Conservation (phyloP, 2,113 vertebrate genomes). For the Hirundichthys speculiger region DNA sequence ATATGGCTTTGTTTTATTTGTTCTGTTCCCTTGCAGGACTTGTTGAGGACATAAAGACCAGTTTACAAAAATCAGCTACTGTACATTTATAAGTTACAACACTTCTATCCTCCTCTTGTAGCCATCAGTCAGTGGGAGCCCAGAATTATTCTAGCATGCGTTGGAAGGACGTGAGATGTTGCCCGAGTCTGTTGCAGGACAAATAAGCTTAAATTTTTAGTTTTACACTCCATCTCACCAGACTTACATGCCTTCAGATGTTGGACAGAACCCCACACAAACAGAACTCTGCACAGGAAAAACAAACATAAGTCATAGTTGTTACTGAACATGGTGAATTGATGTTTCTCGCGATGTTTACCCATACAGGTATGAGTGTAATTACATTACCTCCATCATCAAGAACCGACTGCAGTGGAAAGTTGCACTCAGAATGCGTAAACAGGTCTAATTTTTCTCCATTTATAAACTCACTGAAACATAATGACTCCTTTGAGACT, state of each 20-base stretch:
- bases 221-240: background rate
- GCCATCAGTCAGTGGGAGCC: too few species aligned
- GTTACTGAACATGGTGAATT: constrained; percentile 14
- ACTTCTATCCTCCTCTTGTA: too few species aligned
- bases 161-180: background rate
- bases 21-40: too few species aligned
- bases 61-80: too few species aligned
- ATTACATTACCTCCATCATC: constrained; percentile 11
- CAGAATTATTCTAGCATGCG: background rate
- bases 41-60: too few species aligned
- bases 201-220: too few species aligned
- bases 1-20: too few species aligned
- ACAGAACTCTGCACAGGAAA: constrained; percentile 5
- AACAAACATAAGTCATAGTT: constrained; percentile 5
- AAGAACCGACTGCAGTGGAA: constrained; percentile 32
- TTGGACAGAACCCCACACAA: constrained; percentile 7
- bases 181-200: background rate
- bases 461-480: background rate
- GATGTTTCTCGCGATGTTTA: constrained; percentile 28
- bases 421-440: constrained; percentile 34
- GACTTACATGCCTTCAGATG: background rate
- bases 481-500: constrained; percentile 8
- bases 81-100: too few species aligned
- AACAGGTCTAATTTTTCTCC: constrained; percentile 28
- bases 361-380: constrained; percentile 19